Conservation (phyloP, 92 coral and sea anemone genomes). For the Umimayanthus chanpuru region DNA sequence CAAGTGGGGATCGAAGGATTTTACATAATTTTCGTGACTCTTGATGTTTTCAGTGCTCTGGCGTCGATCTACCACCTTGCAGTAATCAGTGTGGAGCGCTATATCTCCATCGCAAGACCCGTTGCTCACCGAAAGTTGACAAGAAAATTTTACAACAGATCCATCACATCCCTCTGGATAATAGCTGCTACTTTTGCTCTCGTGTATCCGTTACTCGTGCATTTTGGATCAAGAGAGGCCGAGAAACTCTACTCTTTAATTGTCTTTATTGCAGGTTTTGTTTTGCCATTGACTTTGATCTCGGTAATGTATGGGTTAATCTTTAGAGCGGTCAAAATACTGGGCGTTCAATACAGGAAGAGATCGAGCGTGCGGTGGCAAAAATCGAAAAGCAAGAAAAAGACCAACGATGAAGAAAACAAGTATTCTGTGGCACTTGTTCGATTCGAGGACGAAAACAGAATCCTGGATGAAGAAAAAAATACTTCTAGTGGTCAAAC, state of each 20-base stretch:
- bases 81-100: constrained; percentile 25
- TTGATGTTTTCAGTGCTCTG: constrained; percentile 38
- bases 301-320: constrained; percentile 32
- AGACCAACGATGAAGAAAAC: background rate
- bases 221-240: constrained; percentile 18
- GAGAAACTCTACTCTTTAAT: constrained; percentile 24
- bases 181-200: constrained; percentile 17
- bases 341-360: background rate
- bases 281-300: constrained; percentile 22
- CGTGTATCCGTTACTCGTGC: constrained; percentile 32
- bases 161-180: constrained; percentile 20
- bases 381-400: background rate
- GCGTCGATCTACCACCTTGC: constrained; percentile 40
- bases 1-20: constrained; percentile 22
- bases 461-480: background rate
- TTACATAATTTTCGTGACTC: constrained; percentile 33
- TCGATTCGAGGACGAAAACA: background rate
- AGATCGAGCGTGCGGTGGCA: background rate
- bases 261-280: constrained; percentile 21
- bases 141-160: constrained; percentile 34
- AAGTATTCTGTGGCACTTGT: constrained; percentile 13
- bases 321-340: constrained; percentile 20
- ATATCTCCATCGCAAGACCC: constrained; percentile 23
- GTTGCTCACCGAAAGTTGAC: constrained; percentile 27
- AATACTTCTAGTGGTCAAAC: background rate